These are phyloP conservation scores for Triplophysa siluroides DNA, from an alignment of 2,113 vertebrate species.

Conservation along the genomic window DNA sequence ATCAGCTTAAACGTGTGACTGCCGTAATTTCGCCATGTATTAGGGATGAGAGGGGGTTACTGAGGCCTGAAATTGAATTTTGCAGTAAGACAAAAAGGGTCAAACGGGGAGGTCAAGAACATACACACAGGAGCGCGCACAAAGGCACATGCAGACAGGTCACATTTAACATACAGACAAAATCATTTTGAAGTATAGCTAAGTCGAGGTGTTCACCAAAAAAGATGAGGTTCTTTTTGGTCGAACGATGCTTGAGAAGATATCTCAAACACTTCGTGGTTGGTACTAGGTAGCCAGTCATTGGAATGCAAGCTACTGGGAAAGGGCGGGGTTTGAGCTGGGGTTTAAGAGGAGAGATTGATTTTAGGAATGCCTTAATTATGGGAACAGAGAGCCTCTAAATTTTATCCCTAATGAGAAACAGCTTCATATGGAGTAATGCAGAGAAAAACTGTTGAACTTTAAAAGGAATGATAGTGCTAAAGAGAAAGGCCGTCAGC, in stretches of 20 bases:
- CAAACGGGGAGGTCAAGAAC: conserved; percentile 41
- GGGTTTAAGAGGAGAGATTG: conserved; percentile 49
- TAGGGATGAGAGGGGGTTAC: conserved; percentile 39
- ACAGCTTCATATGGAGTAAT: conserved; percentile 62
- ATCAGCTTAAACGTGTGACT: neutral
- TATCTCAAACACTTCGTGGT: neutral
- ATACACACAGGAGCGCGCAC: conserved; percentile 18
- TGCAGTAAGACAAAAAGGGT: conserved; percentile 56
- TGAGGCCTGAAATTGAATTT: conserved; percentile 64
- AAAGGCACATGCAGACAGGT: conserved; percentile 29
- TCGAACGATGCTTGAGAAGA: too few species aligned
- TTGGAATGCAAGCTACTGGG: conserved; percentile 65
- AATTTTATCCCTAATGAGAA: conserved; percentile 69
- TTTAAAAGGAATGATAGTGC: conserved; percentile 34
- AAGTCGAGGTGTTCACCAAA: too few species aligned
- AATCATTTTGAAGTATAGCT: neutral
- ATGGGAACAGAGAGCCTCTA: conserved; percentile 54
- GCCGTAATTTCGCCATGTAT: conserved; percentile 48
- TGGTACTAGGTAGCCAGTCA: neutral
- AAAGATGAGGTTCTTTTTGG: too few species aligned
- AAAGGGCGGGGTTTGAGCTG: conserved; percentile 44
- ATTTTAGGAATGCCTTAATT: conserved; percentile 60
- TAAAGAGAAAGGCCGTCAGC: conserved; percentile 4
- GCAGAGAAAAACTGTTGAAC: conserved; percentile 24
- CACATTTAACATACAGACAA: neutral